Percentiles rank a stretch among this genome's conserved stretches.
Conservation (phyloP, 2,888 invertebrate genomes). For the Ectobius pallidus region DNA sequence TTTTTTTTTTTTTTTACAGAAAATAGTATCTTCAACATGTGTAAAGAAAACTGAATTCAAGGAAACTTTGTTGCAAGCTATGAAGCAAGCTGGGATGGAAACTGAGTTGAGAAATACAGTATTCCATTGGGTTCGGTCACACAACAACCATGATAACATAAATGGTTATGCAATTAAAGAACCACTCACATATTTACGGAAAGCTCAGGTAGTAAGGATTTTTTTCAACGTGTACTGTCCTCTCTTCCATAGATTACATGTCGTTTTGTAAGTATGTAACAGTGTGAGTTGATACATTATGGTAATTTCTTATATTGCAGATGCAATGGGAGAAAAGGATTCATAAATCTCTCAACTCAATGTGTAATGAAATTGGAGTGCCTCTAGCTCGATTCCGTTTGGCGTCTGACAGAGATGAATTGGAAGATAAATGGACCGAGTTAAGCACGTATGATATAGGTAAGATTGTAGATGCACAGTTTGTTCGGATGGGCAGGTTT, state of each 20-base stretch:
- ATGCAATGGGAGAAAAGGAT: conserved; percentile 93
- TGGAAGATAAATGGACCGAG: conserved; percentile 88
- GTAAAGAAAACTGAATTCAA: conserved; percentile 81
- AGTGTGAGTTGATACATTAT: too few species aligned
- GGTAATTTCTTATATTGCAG: conserved; percentile 40
- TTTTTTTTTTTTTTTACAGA: conserved; percentile 68
- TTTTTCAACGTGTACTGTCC: too few species aligned
- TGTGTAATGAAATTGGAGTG: conserved; percentile 90
- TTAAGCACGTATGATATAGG: conserved; percentile 89
- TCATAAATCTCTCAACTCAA: conserved; percentile 92
- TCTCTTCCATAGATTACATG: too few species aligned
- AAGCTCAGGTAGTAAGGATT: conserved; percentile 79
- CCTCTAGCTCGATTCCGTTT: conserved; percentile 78
- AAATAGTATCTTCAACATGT: conserved; percentile 75
- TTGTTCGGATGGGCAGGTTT: too few species aligned
- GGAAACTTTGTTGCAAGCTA: conserved; percentile 73
- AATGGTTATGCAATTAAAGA: conserved; percentile 55
- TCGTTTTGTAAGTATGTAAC: too few species aligned
- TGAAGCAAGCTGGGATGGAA: conserved; percentile 80
- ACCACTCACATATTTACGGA: conserved; percentile 75
- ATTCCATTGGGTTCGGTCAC: conserved; percentile 77
- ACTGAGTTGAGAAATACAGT: conserved; percentile 83
- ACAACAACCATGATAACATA: conserved; percentile 48
- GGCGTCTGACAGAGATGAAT: conserved; percentile 79
- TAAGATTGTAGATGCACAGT: too few species aligned